A percentile compares a stretch with the other conserved stretches of the same genome.
phyloP scores from a whole-genome alignment of 2,113 vertebrate genomes.

The Baryphthengus martii region DNA sequence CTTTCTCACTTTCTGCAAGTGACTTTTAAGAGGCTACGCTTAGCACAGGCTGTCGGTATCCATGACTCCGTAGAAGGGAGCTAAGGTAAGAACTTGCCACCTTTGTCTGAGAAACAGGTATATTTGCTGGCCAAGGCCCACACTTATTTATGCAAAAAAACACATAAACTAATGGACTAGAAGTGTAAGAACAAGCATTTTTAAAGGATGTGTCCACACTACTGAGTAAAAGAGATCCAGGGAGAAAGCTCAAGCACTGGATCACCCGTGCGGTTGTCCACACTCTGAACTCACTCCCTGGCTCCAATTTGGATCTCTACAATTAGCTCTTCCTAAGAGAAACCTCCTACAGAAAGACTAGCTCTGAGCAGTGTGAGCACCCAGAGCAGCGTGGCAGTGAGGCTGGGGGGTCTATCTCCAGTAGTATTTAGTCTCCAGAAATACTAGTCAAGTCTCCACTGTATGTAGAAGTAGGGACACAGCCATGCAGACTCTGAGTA shows the following conservation, averaged over 20 bases:
- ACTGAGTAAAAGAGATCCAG: background rate
- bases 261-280: fast-evolving
- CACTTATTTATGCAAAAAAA: background rate
- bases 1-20: no score
- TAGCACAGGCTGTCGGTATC: background rate
- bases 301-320: background rate
- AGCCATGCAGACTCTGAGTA: background rate
- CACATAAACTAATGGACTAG: background rate
- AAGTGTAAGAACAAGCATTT: background rate
- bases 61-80: background rate
- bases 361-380: background rate
- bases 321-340: background rate
- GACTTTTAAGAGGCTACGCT: background rate
- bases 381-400: background rate
- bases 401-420: background rate
- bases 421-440: background rate
- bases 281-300: background rate
- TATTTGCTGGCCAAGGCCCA: background rate
- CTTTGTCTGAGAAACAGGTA: background rate
- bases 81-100: background rate
- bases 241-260: background rate
- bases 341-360: background rate
- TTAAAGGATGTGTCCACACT: background rate
- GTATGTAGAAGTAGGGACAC: background rate
- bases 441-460: background rate